Evolutionary conservation across 1,140 invertebrate species (phyloP).

Genomic region (Nilaparvata lugens): DNA sequence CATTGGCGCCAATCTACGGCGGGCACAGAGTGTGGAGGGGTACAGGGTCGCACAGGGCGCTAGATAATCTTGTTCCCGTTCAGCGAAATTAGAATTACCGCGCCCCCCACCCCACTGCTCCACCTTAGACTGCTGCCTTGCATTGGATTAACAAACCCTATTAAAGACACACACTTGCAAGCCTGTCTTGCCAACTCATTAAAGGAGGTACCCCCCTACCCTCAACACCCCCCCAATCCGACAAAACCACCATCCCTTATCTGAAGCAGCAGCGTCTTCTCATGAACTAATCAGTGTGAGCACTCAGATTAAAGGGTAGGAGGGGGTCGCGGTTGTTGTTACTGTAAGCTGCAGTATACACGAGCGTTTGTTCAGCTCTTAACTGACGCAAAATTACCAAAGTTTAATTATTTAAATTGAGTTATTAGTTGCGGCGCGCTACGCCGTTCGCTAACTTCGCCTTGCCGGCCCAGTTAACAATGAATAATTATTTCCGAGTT

Average conservation of each 20-base stretch:
- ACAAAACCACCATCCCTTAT: conserved; percentile 10
- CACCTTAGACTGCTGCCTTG: not conserved
- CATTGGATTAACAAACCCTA: conserved; percentile 24
- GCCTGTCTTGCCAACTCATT: conserved; percentile 18
- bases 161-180: conserved; percentile 19
- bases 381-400: not conserved
- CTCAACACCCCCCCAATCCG: conserved; percentile 1
- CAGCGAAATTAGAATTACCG: conserved; percentile 14
- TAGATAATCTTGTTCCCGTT: conserved; percentile 9
- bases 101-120: not conserved
- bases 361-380: conserved; percentile 1
- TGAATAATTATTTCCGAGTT: too few relatives aligned
- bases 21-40: not conserved
- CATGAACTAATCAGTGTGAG: conserved; percentile 2
- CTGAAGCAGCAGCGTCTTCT: not conserved
- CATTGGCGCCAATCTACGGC: not conserved
- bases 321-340: not conserved
- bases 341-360: too few relatives aligned
- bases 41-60: not conserved
- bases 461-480: too few relatives aligned
- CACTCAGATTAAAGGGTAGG: not conserved
- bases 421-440: not conserved
- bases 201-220: conserved; percentile 15
- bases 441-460: too few relatives aligned
- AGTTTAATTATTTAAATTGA: conserved; percentile 6